Evolutionary conservation across 1,140 invertebrate species (phyloP).

Genomic region (Phocides pigmalion): DNA sequence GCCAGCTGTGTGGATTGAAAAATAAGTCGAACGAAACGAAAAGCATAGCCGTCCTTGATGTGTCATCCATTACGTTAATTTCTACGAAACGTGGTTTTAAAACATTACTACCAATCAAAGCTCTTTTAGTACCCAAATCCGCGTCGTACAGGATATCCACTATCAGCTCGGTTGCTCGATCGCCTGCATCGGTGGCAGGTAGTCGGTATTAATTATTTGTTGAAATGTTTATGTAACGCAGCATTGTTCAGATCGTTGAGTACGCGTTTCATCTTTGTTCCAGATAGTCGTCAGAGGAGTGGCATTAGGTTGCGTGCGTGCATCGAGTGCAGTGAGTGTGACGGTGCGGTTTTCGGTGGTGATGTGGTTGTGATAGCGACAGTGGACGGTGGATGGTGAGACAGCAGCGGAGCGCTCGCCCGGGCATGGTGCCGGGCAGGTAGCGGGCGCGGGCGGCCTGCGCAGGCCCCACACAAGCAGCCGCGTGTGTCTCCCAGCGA

Average conservation of each 20-base stretch:
- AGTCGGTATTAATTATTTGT: slow-evolving; percentile 60
- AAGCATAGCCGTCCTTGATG: slow-evolving; percentile 77
- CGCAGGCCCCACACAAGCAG: slow-evolving; percentile 81
- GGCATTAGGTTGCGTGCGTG: slow-evolving; percentile 26
- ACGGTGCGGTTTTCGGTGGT: slow-evolving; percentile 47
- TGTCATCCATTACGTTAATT: slow-evolving; percentile 78
- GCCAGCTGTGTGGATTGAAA: slow-evolving; percentile 80
- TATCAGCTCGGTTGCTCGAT: slow-evolving; percentile 7
- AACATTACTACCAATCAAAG: slow-evolving; percentile 34
- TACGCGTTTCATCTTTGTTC: slow-evolving; percentile 74
- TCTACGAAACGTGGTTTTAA: slow-evolving; percentile 65
- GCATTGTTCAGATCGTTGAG: slow-evolving; percentile 69
- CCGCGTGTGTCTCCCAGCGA: slow-evolving; percentile 79
- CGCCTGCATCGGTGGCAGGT: slow-evolving; percentile 60
- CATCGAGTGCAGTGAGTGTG: slow-evolving; percentile 45
- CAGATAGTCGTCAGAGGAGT: slow-evolving; percentile 63
- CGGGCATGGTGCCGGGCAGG: slow-evolving; percentile 83
- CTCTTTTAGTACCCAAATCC: slow-evolving; percentile 24
- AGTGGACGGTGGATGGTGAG: slow-evolving; percentile 66
- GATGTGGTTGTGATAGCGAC: slow-evolving; percentile 60
- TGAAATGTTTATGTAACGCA: slow-evolving; percentile 81
- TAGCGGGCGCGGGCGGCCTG: slow-evolving; percentile 82
- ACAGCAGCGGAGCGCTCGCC: slow-evolving; percentile 69
- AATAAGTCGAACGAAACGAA: slow-evolving; percentile 77
- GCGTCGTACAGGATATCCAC: slow-evolving; percentile 1